Evolutionary conservation across 92 coral and sea anemone species (phyloP).

Genomic region (Parazoanthus swiftii): DNA sequence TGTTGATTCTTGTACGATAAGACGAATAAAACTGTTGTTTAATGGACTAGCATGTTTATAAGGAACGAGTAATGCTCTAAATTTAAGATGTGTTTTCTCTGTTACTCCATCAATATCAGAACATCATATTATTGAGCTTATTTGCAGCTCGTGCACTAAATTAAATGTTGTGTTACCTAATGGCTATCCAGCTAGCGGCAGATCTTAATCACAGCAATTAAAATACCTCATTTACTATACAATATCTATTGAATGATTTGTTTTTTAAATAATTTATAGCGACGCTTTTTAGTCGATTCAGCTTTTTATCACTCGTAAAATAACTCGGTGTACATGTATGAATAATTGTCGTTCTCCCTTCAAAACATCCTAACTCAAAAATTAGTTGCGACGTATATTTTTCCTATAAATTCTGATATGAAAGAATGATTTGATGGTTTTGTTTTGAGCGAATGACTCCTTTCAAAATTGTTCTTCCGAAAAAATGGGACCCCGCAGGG

Average conservation of each 20-base stretch:
- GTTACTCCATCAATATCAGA: not conserved
- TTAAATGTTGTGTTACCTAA: not conserved
- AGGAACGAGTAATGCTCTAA: not conserved
- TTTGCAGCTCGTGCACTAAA: not conserved
- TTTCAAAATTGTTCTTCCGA: not conserved
- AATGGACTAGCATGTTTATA: not conserved
- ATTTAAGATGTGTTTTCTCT: not conserved
- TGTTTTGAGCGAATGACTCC: not conserved
- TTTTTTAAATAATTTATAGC: not conserved
- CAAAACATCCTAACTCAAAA: not conserved
- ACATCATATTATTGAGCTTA: too few relatives aligned
- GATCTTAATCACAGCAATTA: conserved; percentile 8
- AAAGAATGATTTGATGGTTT: too few relatives aligned
- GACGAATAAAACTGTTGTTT: not conserved
- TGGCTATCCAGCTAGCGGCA: not conserved
- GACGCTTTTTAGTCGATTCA: not conserved
- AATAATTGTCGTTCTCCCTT: not conserved
- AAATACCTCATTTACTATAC: not conserved
- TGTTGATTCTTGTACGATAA: not conserved
- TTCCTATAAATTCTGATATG: not conserved
- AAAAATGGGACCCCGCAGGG: not conserved
- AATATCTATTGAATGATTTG: not conserved
- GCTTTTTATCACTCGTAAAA: not conserved
- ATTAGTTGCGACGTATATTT: not conserved
- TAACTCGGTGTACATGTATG: not conserved